Conservation (phyloP, 2,113 vertebrate genomes). For the Paramisgurnus dabryanus region DNA sequence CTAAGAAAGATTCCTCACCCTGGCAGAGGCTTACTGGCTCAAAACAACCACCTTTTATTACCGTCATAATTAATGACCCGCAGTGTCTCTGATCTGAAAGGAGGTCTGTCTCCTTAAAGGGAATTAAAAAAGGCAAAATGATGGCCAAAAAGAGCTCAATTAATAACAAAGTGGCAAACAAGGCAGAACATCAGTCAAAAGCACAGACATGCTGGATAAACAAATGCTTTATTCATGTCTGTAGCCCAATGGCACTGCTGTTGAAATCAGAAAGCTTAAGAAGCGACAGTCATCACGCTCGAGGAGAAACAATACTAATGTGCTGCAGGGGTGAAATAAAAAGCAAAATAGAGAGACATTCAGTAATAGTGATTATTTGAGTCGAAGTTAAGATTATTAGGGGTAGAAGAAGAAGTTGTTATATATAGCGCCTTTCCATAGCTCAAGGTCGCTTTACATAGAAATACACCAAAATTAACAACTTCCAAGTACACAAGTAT, state of each 20-base stretch:
- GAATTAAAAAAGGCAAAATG: constrained; percentile 52
- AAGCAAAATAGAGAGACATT: constrained; percentile 14
- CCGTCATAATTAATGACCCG: constrained; percentile 58
- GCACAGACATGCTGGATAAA: constrained; percentile 65
- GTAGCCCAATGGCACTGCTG: constrained; percentile 64
- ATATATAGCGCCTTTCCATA: too few relatives aligned
- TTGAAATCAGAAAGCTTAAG: constrained; percentile 72
- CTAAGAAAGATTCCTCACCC: constrained; percentile 39
- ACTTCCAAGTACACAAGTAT: too few relatives aligned
- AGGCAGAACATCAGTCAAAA: constrained; percentile 73
- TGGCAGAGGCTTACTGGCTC: constrained; percentile 49
- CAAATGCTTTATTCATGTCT: constrained; percentile 65
- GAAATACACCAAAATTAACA: too few relatives aligned
- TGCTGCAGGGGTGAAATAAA: constrained; percentile 19
- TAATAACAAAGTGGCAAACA: constrained; percentile 66
- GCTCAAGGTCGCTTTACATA: too few relatives aligned
- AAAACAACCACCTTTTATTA: constrained; percentile 61
- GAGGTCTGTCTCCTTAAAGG: constrained; percentile 55
- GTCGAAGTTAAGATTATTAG: not conserved
- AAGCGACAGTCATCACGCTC: constrained; percentile 53
- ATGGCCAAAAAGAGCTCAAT: constrained; percentile 56
- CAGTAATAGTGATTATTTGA: not conserved
- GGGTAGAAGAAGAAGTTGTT: not conserved
- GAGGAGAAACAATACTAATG: constrained; percentile 45
- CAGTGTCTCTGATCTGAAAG: constrained; percentile 52